A percentile compares a stretch with the other conserved stretches of the same genome.
phyloP scores from a whole-genome alignment of 2,797 vertebrate species.

The Sebastiscus albofasciatus region DNA sequence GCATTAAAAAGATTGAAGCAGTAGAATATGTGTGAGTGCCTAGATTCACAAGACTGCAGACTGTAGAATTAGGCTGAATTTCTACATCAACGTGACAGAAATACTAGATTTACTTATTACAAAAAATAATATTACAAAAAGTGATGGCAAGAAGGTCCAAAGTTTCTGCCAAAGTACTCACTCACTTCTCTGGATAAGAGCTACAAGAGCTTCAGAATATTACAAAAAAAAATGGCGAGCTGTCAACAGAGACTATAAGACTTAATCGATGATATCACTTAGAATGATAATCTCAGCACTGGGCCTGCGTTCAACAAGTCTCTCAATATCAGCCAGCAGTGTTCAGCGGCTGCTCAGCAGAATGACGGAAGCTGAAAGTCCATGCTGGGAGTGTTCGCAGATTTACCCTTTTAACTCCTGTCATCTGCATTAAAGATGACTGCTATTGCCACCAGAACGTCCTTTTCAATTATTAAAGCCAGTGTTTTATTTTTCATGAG shows the following conservation, averaged over 20 bases:
- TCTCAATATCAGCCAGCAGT: conserved; percentile 6
- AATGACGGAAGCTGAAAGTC: neutral
- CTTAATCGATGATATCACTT: conserved; percentile 2
- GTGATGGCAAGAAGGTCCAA: neutral
- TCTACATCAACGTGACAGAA: neutral
- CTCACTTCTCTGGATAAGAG: neutral
- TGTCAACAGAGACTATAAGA: neutral
- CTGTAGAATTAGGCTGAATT: neutral
- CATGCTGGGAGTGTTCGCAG: conserved; percentile 10
- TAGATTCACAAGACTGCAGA: neutral
- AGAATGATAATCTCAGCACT: conserved; percentile 5
- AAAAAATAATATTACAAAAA: neutral
- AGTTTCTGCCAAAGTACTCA: neutral
- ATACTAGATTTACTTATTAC: neutral
- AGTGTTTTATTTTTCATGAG: conserved; percentile 69
- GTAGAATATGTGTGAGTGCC: neutral
- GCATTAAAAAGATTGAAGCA: neutral
- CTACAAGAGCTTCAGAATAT: neutral
- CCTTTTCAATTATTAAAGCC: conserved; percentile 61
- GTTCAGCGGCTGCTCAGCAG: conserved; percentile 27
- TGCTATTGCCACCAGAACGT: conserved; percentile 37
- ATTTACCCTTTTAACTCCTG: conserved; percentile 38
- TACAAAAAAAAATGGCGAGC: neutral
- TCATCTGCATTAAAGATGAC: conserved; percentile 63
- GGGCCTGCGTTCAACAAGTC: neutral